phyloP scores from a whole-genome alignment of 2,113 vertebrate genomes.

The Spermophilus dauricus region DNA sequence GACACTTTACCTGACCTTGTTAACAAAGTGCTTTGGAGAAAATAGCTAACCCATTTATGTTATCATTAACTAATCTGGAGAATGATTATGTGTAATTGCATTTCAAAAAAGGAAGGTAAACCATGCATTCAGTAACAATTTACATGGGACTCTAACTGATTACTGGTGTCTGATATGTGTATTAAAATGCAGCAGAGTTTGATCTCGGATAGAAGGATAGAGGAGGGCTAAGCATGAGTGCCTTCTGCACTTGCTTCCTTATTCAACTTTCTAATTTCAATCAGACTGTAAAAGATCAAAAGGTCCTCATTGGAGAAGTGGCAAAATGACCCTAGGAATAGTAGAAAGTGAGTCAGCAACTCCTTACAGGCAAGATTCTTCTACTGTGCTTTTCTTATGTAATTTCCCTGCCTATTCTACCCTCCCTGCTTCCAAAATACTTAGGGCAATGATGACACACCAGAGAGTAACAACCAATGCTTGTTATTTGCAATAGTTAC shows the following conservation, averaged over 20 bases:
- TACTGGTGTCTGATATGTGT: not conserved
- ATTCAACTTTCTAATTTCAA: not conserved
- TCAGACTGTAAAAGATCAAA: not conserved
- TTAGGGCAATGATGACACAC: not conserved
- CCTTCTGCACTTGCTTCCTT: not conserved
- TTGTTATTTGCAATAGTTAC: not conserved
- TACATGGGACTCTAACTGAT: not conserved
- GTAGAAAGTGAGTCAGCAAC: not conserved
- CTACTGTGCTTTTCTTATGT: not conserved
- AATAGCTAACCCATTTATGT: conserved; percentile 39
- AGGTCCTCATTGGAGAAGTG: not conserved
- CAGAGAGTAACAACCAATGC: not conserved
- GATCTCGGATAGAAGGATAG: not conserved
- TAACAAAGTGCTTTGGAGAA: conserved; percentile 41
- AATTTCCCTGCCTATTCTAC: not conserved
- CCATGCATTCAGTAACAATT: not conserved
- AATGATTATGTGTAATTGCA: not conserved
- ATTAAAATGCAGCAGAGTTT: not conserved
- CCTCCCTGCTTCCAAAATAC: not conserved
- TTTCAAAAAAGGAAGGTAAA: conserved; percentile 20
- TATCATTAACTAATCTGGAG: conserved; percentile 13
- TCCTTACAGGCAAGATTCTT: not conserved
- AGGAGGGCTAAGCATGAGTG: not conserved
- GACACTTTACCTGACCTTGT: conserved; percentile 27
- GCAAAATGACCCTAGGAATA: not conserved